phyloP scores from a whole-genome alignment of 2,113 vertebrate genomes.

The Oreamnos americanus region DNA sequence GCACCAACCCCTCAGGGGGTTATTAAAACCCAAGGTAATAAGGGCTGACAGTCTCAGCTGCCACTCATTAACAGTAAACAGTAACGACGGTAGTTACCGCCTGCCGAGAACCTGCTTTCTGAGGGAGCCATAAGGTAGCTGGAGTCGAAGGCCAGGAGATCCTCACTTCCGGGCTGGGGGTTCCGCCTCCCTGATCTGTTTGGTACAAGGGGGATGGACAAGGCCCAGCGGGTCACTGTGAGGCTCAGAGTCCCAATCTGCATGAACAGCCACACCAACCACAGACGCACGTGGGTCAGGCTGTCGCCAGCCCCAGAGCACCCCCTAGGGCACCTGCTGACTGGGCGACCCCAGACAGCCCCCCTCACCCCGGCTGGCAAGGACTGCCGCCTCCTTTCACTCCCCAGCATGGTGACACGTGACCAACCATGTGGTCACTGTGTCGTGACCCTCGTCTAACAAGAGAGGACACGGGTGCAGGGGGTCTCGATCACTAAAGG shows the following conservation, averaged over 20 bases:
- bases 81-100: rapidly evolving
- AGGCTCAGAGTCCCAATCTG: background rate
- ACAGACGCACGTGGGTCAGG: background rate
- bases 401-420: rapidly evolving
- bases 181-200: background rate
- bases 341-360: background rate
- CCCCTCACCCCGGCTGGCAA: background rate
- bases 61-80: rapidly evolving
- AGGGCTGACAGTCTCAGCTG: background rate
- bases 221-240: rapidly evolving
- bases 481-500: rapidly evolving
- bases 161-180: background rate
- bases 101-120: background rate
- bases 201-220: background rate
- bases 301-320: background rate
- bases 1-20: background rate
- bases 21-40: background rate
- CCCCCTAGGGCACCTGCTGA: background rate
- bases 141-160: background rate
- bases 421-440: rapidly evolving
- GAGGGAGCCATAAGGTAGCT: rapidly evolving
- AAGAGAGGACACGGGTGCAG: background rate
- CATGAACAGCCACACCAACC: rapidly evolving
- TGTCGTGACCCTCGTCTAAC: rapidly evolving
- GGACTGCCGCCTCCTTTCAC: too few species aligned